A percentile compares a stretch with the other conserved stretches of the same genome.
phyloP scores from a whole-genome alignment of 2,888 invertebrate genomes.

The Macrosiphum euphorbiae region DNA sequence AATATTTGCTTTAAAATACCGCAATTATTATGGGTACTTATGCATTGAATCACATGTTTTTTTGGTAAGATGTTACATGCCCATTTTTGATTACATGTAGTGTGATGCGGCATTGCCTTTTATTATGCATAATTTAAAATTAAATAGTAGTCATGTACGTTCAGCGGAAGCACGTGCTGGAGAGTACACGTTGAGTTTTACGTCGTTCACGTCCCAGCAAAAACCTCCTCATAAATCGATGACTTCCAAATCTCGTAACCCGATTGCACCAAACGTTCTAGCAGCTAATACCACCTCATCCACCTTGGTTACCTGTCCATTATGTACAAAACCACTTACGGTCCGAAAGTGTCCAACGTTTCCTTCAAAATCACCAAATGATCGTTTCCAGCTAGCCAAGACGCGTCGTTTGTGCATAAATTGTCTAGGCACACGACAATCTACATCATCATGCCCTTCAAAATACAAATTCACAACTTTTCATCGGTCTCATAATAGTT shows the following conservation, averaged over 20 bases:
- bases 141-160: not conserved
- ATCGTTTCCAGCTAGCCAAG: not conserved
- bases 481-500: not conserved
- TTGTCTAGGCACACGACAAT: not conserved
- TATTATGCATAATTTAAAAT: too few species aligned
- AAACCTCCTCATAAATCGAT: not conserved
- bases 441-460: not conserved
- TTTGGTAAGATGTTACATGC: too few species aligned
- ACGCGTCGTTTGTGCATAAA: not conserved
- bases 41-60: too few species aligned
- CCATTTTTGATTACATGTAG: too few species aligned
- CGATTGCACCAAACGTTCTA: not conserved
- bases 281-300: not conserved
- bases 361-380: not conserved
- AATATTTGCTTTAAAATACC: too few species aligned
- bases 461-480: not conserved
- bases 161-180: not conserved
- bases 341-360: not conserved
- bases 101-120: too few species aligned
- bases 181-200: not conserved
- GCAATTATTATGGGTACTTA: too few species aligned
- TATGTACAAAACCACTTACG: not conserved
- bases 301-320: not conserved
- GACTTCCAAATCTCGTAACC: not conserved
- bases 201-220: not conserved